Evolutionary conservation across 2,888 invertebrate genomes (phyloP).

Genomic region (Crossocerus cetratus): DNA sequence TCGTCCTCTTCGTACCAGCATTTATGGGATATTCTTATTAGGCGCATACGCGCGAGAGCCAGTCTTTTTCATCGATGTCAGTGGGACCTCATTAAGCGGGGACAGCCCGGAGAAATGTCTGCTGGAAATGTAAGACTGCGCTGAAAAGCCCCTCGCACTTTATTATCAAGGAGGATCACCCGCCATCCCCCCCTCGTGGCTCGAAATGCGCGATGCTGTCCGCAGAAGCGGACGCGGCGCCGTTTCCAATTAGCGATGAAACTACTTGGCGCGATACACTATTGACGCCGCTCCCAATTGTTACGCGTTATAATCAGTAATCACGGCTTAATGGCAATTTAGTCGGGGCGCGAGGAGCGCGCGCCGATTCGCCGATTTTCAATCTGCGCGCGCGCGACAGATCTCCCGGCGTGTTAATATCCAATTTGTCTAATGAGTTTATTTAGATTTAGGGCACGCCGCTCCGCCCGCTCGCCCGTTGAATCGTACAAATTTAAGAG

Average conservation of each 20-base stretch:
- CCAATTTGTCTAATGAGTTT: constrained; percentile 18
- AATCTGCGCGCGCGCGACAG: not conserved
- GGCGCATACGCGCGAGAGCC: not conserved
- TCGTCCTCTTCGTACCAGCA: too few species aligned
- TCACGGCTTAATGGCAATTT: constrained; percentile 7
- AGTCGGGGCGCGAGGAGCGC: not conserved
- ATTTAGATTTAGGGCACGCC: constrained; percentile 2
- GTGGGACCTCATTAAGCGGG: not conserved
- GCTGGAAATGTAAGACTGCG: not conserved
- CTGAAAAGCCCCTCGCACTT: not conserved
- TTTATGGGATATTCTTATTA: too few species aligned
- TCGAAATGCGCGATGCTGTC: not conserved
- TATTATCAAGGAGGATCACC: not conserved
- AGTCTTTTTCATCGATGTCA: constrained; percentile 11
- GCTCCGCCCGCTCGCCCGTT: not conserved
- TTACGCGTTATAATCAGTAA: not conserved
- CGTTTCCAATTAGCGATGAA: too few species aligned
- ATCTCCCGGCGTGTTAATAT: constrained; percentile 5
- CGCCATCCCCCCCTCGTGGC: not conserved
- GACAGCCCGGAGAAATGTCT: too few species aligned
- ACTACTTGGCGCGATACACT: too few species aligned
- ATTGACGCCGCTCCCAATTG: too few species aligned
- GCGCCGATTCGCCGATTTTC: not conserved
- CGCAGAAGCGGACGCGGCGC: not conserved
- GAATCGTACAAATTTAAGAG: not conserved